These are phyloP conservation scores for Drosophila anomelani DNA, from an alignment of 2,888 invertebrate genomes.

Conservation along the genomic window DNA sequence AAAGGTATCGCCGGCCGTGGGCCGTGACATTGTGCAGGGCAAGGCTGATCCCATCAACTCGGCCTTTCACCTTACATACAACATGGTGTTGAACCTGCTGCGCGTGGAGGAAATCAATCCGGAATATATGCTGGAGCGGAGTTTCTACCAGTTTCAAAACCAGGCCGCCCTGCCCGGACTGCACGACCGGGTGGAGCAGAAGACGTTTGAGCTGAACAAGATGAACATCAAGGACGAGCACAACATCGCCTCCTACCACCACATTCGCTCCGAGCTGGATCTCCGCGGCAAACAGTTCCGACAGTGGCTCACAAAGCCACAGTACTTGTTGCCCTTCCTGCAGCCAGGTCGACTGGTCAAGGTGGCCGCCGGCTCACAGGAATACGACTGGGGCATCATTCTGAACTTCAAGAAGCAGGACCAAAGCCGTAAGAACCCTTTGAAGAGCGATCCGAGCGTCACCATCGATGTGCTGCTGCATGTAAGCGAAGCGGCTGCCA, in stretches of 20 bases:
- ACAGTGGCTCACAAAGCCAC: constrained; percentile 92
- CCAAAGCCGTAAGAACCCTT: constrained; percentile 85
- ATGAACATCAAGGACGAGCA: constrained; percentile 90
- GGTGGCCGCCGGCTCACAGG: constrained; percentile 93
- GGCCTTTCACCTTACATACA: constrained; percentile 99
- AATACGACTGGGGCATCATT: constrained; percentile 98
- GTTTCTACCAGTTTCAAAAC: constrained; percentile 99
- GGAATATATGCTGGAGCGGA: constrained; percentile 98
- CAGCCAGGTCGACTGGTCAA: constrained; percentile 97
- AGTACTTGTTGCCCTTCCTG: constrained; percentile 96
- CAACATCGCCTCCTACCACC: constrained; percentile 92
- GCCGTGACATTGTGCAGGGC: constrained; percentile 93
- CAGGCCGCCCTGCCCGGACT: constrained; percentile 96
- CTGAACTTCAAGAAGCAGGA: constrained; percentile 94
- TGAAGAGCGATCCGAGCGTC: constrained; percentile 85
- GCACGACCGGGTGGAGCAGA: constrained; percentile 88
- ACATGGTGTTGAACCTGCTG: constrained; percentile 98
- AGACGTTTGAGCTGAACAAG: constrained; percentile 88
- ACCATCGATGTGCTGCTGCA: constrained; percentile 94
- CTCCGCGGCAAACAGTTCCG: constrained; percentile 90
- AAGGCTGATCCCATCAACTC: constrained; percentile 98
- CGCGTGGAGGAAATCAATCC: constrained; percentile 99
- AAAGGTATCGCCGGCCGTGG: constrained; percentile 92
- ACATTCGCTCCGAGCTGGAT: constrained; percentile 92
- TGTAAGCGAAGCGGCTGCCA: constrained; percentile 88